Evolutionary conservation across 2,888 invertebrate genomes (phyloP).

Genomic region (Drosophila formosana): DNA sequence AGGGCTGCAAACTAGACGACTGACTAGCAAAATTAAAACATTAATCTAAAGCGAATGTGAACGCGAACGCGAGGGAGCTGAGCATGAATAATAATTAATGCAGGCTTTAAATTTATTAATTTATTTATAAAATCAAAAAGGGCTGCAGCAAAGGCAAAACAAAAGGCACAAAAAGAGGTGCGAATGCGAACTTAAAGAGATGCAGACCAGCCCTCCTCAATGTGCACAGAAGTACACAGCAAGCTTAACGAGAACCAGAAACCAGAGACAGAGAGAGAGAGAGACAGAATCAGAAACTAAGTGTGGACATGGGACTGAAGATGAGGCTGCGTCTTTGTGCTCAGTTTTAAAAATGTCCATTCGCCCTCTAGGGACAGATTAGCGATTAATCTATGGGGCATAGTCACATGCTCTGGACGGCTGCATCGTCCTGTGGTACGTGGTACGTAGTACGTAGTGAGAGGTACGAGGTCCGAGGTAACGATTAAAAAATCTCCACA

Average conservation of each 20-base stretch:
- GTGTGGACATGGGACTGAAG: slow-evolving; percentile 9
- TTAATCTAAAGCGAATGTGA: slow-evolving; percentile 56
- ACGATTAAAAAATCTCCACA: slow-evolving; percentile 80
- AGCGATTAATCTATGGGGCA: slow-evolving; percentile 83
- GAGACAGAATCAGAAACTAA: slow-evolving; percentile 30
- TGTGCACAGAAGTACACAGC: slow-evolving; percentile 22
- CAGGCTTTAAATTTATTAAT: slow-evolving; percentile 80
- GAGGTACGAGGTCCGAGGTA: slow-evolving; percentile 60
- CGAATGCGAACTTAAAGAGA: slow-evolving; percentile 54
- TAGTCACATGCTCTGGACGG: slow-evolving; percentile 64
- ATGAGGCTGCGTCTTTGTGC: slow-evolving; percentile 50
- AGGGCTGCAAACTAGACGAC: slow-evolving; percentile 31
- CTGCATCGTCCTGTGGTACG: slow-evolving; percentile 24
- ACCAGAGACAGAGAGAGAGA: neutral
- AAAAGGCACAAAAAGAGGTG: slow-evolving; percentile 56
- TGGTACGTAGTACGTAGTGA: slow-evolving; percentile 25
- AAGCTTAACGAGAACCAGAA: slow-evolving; percentile 27
- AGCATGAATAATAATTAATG: slow-evolving; percentile 78
- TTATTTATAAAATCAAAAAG: slow-evolving; percentile 77
- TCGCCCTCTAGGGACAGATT: slow-evolving; percentile 84
- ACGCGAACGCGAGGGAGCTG: slow-evolving; percentile 12
- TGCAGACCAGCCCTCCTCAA: slow-evolving; percentile 3
- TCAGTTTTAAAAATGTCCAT: slow-evolving; percentile 74
- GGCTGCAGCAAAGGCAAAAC: slow-evolving; percentile 14
- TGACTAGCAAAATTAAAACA: slow-evolving; percentile 71